phyloP scores from a whole-genome alignment of 2,888 invertebrate genomes.

The Abrostola triplasia region DNA sequence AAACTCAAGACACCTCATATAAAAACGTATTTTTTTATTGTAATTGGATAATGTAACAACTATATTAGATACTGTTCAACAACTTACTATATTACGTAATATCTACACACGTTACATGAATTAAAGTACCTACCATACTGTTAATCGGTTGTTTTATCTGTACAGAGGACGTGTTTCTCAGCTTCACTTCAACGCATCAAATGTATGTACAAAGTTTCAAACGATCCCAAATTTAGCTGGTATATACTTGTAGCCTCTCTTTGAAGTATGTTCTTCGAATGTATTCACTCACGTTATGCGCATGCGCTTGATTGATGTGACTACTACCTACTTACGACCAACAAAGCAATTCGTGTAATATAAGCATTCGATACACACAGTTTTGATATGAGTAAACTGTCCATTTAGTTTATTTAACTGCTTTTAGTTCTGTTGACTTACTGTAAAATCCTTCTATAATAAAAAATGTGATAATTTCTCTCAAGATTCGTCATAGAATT shows the following conservation, averaged over 20 bases:
- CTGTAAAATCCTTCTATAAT: too few relatives aligned
- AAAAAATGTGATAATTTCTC: too few relatives aligned
- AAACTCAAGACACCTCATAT: too few relatives aligned
- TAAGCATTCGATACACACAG: conserved; percentile 14
- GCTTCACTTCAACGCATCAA: conserved; percentile 24
- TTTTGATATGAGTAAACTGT: conserved; percentile 8
- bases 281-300: conserved; percentile 44
- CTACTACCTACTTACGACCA: conserved; percentile 31
- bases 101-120: background rate
- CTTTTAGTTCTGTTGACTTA: background rate
- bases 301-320: conserved; percentile 51
- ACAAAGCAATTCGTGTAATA: conserved; percentile 27
- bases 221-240: conserved; percentile 50
- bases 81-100: too few relatives aligned
- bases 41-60: too few relatives aligned
- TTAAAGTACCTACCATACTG: conserved; percentile 1
- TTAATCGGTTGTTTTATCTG: conserved; percentile 19
- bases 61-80: too few relatives aligned
- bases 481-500: too few relatives aligned
- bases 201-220: conserved; percentile 36
- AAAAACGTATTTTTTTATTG: too few relatives aligned
- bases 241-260: conserved; percentile 40
- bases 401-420: background rate
- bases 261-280: conserved; percentile 53
- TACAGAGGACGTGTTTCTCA: conserved; percentile 15